These are phyloP conservation scores for Zonotrichia leucophrys DNA, from an alignment of 2,113 vertebrate genomes.

Conservation along the genomic window DNA sequence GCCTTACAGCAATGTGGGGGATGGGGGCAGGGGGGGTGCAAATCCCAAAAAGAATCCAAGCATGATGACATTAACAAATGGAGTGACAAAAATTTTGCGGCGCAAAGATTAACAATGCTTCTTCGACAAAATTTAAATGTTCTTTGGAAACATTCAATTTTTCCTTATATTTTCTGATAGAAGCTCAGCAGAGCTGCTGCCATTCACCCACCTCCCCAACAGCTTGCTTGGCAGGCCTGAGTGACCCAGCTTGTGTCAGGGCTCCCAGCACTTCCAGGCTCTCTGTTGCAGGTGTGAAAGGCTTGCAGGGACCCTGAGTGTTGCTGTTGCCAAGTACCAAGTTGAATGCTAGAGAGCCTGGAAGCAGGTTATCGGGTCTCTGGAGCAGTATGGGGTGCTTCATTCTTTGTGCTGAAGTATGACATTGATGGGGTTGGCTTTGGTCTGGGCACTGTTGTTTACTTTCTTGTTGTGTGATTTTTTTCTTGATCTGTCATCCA, in stretches of 20 bases:
- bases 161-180: not conserved
- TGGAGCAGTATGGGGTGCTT: not conserved
- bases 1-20: not conserved
- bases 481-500: not conserved
- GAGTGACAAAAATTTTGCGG: not conserved
- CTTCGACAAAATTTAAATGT: not conserved
- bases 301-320: not conserved
- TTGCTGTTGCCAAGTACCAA: not conserved
- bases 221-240: constrained; percentile 23
- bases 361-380: not conserved
- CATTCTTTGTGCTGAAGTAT: not conserved
- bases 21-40: fast-evolving
- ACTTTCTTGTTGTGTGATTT: not conserved
- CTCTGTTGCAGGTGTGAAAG: not conserved
- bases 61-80: not conserved
- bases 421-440: not conserved
- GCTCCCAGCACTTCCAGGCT: not conserved
- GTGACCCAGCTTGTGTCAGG: not conserved
- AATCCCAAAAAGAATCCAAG: fast-evolving
- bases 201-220: constrained; percentile 3
- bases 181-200: not conserved
- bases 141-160: not conserved
- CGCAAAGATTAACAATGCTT: not conserved
- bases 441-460: not conserved
- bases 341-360: not conserved